A percentile compares a stretch with the other conserved stretches of the same genome.
phyloP scores from a whole-genome alignment of 1,140 invertebrate species.

The Neotoxoptera formosana region DNA sequence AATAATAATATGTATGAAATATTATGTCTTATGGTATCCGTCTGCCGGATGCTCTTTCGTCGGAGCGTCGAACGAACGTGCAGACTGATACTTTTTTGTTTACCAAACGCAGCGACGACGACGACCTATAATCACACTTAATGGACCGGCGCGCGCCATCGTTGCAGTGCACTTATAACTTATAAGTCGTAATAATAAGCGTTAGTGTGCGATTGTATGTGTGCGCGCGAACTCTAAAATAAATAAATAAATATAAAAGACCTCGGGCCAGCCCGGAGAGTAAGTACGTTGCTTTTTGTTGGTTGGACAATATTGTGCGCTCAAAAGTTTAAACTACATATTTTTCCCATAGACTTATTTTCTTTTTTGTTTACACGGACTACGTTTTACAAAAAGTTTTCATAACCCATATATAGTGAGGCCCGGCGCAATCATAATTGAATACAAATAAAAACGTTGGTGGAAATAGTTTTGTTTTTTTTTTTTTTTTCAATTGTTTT shows the following conservation, averaged over 20 bases:
- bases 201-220: background rate
- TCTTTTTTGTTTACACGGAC: background rate
- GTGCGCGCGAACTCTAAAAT: background rate
- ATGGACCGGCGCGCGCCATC: background rate
- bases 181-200: background rate
- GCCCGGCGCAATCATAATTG: background rate
- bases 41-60: background rate
- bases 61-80: background rate
- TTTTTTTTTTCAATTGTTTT: background rate
- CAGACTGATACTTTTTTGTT: conserved; percentile 40
- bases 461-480: background rate
- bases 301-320: conserved; percentile 11
- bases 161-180: background rate
- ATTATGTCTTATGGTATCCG: background rate
- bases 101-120: background rate
- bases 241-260: background rate
- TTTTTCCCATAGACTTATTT: background rate
- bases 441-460: conserved; percentile 28
- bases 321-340: background rate
- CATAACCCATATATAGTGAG: background rate
- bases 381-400: background rate
- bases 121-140: conserved; percentile 50
- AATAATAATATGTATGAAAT: too few species aligned
- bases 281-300: background rate
- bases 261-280: background rate